Conservation (phyloP, 1,140 invertebrate genomes). For the Melitaea cinxia region DNA sequence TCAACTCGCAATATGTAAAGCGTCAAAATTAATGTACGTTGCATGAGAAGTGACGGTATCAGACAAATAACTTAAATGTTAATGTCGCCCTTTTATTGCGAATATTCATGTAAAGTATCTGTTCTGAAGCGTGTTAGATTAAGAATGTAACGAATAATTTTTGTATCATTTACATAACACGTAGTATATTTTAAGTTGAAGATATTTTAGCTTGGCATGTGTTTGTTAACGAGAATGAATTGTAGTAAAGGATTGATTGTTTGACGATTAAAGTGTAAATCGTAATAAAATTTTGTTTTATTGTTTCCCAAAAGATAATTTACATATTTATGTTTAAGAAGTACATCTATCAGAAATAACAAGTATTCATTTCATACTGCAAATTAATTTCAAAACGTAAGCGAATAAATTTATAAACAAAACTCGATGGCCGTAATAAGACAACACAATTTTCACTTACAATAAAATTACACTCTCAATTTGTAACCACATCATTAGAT, state of each 20-base stretch:
- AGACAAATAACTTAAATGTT: constrained; percentile 11
- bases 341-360: not conserved
- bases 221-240: no score
- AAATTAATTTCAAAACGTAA: constrained; percentile 42
- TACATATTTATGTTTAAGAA: no score
- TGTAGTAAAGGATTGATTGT: no score
- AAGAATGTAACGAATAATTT: not conserved
- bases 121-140: constrained; percentile 9
- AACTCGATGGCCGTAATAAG: constrained; percentile 34
- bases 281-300: no score
- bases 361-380: constrained; percentile 13
- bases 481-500: constrained; percentile 39
- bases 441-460: constrained; percentile 45
- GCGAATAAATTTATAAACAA: constrained; percentile 21
- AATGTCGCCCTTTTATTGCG: constrained; percentile 5
- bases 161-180: not conserved
- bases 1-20: not conserved
- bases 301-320: no score
- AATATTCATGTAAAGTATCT: not conserved
- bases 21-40: constrained; percentile 7
- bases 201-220: not conserved
- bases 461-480: constrained; percentile 35
- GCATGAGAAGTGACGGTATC: constrained; percentile 13
- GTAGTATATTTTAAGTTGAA: not conserved
- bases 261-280: no score